These are phyloP conservation scores for Heterohyrax brucei DNA, from an alignment of 2,797 vertebrate genomes.

Conservation along the genomic window DNA sequence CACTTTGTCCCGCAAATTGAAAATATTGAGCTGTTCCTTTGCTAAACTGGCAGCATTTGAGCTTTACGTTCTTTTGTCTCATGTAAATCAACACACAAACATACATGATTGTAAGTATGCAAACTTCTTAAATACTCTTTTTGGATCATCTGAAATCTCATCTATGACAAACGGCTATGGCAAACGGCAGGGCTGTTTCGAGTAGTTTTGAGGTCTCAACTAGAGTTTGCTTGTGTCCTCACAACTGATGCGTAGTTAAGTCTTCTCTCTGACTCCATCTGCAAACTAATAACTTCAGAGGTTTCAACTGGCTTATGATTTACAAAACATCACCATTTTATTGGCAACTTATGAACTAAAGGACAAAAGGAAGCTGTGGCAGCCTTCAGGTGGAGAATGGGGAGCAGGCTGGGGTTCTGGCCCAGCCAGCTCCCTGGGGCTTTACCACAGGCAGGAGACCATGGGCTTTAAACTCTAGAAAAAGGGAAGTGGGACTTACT, in stretches of 20 bases:
- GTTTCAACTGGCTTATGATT: neutral
- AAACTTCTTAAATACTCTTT: constrained; percentile 16
- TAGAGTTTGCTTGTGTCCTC: neutral
- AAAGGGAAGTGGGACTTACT: constrained; percentile 88
- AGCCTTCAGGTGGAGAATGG: neutral
- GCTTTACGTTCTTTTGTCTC: neutral
- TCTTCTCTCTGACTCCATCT: neutral
- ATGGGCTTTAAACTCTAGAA: neutral
- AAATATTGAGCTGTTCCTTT: constrained; percentile 47
- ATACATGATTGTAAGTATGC: constrained; percentile 19
- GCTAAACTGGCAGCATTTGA: constrained; percentile 54
- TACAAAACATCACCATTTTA: neutral
- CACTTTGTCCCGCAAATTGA: constrained; percentile 26
- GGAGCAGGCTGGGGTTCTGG: neutral
- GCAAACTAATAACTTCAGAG: neutral
- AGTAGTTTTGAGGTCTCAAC: constrained; percentile 7
- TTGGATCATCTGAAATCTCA: constrained; percentile 56
- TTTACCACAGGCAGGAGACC: neutral
- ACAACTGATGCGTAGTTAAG: neutral
- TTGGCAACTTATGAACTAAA: neutral
- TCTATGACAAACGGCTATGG: neutral
- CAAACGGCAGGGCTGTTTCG: neutral
- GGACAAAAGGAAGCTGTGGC: neutral
- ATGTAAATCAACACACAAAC: constrained; percentile 40
- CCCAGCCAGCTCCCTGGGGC: fast-evolving